Base-by-base conservation (phyloP, 2,797 vertebrate species). In the Crenichthys baileyi region DNA sequence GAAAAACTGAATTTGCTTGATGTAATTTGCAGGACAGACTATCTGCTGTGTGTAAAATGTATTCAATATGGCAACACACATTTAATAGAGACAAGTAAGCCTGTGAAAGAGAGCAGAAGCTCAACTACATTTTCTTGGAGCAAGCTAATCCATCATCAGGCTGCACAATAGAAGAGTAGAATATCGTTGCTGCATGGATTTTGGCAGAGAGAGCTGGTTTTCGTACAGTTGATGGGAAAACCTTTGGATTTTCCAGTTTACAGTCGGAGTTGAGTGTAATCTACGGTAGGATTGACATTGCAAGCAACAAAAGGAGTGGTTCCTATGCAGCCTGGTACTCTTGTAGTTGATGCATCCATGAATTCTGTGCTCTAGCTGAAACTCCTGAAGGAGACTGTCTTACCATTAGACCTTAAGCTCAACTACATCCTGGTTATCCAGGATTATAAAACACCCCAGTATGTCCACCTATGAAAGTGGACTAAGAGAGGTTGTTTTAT, bases 51-150 rank as follows among this genome's bases (percentile, higher is more conserved):
- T 65, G 71, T 8, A 51, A 39, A 46, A 50, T 39, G 51, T 50
- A 75, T 8, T 20, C 11, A 36, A 79, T 53, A 58, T 16, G 7
- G 67, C 13, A 26, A 13, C 56, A 48, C 8, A 31, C 29, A 60
- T 72, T 48, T 29, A 68, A 70, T 77, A 55, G 60, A 56, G 48
- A 61, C n/a, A 44, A 22, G 26, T 15, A n/a, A 4, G 31, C 46
- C 24, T 11, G 72, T 51, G 78, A 75, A 82, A 78, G 67, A 78
- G 72, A 77, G 51, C 67, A 2, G 53, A 68, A 16, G 55, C 41
- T 22, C 20, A 65, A 73, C 65, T n/a, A 70, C 2, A 16, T 44
- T 70, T 70, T 16, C 13, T 46, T 46, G 15, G 4, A n/a, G 41
- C 24, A 46, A 46, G 12, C 6, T 13, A 46, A 70, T 70, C 41